Base-by-base conservation (phyloP, 2,113 vertebrate species). In the Geococcyx californianus region DNA sequence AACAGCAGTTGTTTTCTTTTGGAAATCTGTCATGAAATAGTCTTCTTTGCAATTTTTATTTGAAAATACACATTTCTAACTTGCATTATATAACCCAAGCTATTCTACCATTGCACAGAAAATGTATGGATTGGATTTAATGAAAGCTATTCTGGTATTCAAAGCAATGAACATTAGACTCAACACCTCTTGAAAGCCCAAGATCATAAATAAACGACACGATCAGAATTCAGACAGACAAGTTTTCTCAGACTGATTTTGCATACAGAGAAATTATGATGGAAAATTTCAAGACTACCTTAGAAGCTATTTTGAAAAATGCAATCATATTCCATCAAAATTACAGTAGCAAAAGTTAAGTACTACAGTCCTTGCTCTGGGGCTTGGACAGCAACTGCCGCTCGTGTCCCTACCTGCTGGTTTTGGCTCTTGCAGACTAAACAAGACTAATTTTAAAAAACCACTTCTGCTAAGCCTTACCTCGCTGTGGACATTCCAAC, bases 401-500 rank as follows among this genome's bases (percentile, higher is more conserved):
- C 36, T 52, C 11, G 21, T 25, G 18, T 42, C 75, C 52, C 49
- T 24, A 33, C 34, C 19, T 2, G 8, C 55, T 77, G 33, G 29
- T 45, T 76, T 56, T 80, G 59, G 24, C 26, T 85, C 60, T 60
- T 64, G 33, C 55, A 94, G 40, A 55, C 29, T 76, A 80, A 90
- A 87, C 28, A 89, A 93, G 76, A 36, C 6, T 33, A 36, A 51
- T 5, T n/a, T 31, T 19, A 12, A 44, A 49, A 78, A 60, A 36
- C 72, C 75, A 92, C 49, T 84, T 89, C 55, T 81, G 67, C 55
- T 55, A n/a, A 81, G 45, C 47, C 98, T 98, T 98, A 99, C 99
- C 98, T 99, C 92, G 55, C 98, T 98, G 94, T 98, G 98, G 89
- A 98, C 97, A 91, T 98, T 98, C 96, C 98, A 98, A 75, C 98